These are phyloP conservation scores for Heliconius nattereri DNA, from an alignment of 1,140 invertebrate genomes.

Conservation along the genomic window DNA sequence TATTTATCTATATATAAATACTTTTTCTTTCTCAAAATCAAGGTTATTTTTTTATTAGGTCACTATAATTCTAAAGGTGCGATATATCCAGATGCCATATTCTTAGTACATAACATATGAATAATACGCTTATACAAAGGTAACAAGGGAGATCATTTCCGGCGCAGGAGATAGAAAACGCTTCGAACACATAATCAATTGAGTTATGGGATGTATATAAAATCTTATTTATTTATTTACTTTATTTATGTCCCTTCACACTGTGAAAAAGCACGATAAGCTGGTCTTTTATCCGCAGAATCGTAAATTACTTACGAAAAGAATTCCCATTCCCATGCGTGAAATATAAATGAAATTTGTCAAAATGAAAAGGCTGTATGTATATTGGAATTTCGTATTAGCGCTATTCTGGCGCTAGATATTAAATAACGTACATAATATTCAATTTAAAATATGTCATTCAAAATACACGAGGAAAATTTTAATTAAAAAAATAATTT, in stretches of 20 bases:
- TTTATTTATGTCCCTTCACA: not conserved
- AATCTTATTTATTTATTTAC: not conserved
- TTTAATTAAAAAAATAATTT: too few relatives aligned
- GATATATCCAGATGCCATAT: not conserved
- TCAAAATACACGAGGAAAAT: too few relatives aligned
- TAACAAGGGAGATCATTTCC: slow-evolving; percentile 19
- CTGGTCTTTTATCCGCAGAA: not conserved
- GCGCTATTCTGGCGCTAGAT: too few relatives aligned
- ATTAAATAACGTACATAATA: too few relatives aligned
- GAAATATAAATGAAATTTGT: not conserved
- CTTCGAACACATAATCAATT: slow-evolving; percentile 17
- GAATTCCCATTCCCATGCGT: not conserved
- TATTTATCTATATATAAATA: too few relatives aligned
- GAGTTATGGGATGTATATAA: slow-evolving; percentile 5
- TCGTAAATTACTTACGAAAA: not conserved
- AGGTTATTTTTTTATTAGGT: too few relatives aligned
- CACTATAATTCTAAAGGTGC: too few relatives aligned
- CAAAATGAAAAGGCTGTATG: too few relatives aligned
- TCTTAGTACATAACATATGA: slow-evolving; percentile 11
- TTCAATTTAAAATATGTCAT: too few relatives aligned
- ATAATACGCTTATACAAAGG: slow-evolving; percentile 12
- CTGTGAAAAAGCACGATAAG: not conserved
- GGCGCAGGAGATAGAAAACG: slow-evolving; percentile 25
- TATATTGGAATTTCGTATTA: too few relatives aligned
- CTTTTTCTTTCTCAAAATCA: too few relatives aligned